Percentiles rank a stretch among this genome's conserved stretches.
Conservation (phyloP, 2,888 invertebrate genomes). For the Dioctria rufipes region DNA sequence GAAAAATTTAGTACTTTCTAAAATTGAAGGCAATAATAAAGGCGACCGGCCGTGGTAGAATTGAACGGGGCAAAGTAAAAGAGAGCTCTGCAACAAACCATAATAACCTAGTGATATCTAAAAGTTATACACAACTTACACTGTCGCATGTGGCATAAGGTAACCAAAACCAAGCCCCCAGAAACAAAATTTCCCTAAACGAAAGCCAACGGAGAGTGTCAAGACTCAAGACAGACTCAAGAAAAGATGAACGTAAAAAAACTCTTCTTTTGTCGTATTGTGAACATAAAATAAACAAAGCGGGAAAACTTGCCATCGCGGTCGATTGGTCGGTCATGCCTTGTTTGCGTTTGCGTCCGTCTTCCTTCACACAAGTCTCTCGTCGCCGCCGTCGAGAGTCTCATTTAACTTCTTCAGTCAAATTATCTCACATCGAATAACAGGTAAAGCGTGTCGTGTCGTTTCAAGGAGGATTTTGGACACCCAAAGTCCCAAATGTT, state of each 20-base stretch:
- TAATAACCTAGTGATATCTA: conserved; percentile 3
- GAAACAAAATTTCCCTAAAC: conserved; percentile 39
- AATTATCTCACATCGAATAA: no score
- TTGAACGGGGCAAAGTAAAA: not conserved
- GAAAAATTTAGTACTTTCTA: conserved; percentile 45
- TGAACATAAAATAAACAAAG: conserved; percentile 38
- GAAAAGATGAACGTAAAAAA: not conserved
- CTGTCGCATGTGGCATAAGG: no score
- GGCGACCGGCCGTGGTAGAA: not conserved
- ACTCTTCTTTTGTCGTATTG: conserved; percentile 6
- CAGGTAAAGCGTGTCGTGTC: not conserved
- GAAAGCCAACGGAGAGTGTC: conserved; percentile 8
- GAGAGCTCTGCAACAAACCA: not conserved
- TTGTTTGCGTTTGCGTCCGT: conserved; percentile 22
- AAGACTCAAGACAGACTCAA: not conserved
- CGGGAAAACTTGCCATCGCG: conserved; percentile 29
- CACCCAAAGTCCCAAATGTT: conserved; percentile 16
- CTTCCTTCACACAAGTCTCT: not conserved
- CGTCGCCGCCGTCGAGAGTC: not conserved
- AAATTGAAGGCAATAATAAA: conserved; percentile 40
- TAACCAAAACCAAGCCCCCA: not conserved
- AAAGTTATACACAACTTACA: no score
- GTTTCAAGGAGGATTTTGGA: conserved; percentile 17
- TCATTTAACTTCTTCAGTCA: conserved; percentile 19
- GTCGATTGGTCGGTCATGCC: conserved; percentile 2